Percentiles rank a stretch among this genome's conserved stretches.
Conservation (phyloP, 2,797 vertebrate genomes). For the Micrastur ruficollis region DNA sequence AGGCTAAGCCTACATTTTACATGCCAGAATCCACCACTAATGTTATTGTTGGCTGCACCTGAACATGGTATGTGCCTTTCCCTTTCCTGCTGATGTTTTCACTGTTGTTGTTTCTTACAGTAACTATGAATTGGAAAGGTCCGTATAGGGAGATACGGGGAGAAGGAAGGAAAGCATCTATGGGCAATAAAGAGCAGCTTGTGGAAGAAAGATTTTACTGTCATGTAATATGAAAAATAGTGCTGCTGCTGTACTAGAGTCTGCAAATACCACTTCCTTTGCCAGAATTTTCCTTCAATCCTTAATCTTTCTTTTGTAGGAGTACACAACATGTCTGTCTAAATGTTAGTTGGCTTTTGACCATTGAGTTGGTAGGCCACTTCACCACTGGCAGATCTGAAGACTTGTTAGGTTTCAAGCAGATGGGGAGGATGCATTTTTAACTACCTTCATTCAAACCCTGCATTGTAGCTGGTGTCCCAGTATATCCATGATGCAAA, state of each 20-base stretch:
- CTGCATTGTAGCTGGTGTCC: background rate
- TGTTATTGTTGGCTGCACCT: background rate
- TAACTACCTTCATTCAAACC: background rate
- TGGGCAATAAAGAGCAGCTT: background rate
- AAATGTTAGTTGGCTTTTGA: background rate
- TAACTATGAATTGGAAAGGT: background rate
- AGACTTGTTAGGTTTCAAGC: background rate
- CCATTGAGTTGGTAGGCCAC: rapidly evolving
- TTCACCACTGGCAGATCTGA: background rate
- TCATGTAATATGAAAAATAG: background rate
- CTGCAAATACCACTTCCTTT: background rate
- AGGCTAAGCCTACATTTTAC: background rate
- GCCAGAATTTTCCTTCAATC: background rate
- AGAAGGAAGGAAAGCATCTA: background rate
- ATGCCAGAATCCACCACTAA: background rate
- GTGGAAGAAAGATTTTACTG: background rate
- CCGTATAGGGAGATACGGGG: background rate
- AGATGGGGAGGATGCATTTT: background rate
- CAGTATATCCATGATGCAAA: background rate
- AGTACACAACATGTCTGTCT: background rate
- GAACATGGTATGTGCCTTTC: background rate
- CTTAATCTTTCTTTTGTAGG: background rate
- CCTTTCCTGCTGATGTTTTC: background rate
- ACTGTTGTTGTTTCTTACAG: background rate
- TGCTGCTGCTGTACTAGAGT: background rate